Base-by-base conservation (phyloP, 2,113 vertebrate species). In the Empidonax alnorum region DNA sequence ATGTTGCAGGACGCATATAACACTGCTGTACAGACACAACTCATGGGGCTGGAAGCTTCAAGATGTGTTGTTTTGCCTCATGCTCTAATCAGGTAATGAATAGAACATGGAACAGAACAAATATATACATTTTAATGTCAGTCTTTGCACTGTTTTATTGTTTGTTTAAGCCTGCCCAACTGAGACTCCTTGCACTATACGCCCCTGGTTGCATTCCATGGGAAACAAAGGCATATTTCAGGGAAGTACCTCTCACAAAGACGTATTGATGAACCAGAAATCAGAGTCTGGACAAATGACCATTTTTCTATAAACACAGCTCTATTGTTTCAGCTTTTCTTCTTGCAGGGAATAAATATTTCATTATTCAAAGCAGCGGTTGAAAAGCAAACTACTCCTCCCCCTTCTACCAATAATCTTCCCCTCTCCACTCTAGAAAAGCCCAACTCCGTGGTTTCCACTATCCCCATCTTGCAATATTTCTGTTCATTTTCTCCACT, bases 171-270 rank as follows among this genome's bases (percentile, higher is more conserved):
- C 79, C 94, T 87, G 90, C 67, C 77, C 86, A 91, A 92, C 93
- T 95, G 78, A 94, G 90, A 97, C 87, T 97, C 94, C 93, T 98
- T 96, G 95, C 95, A 97, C 96, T 96, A 81, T 86, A 98, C 96
- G 96, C 98, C 98, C 89, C 97, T 97, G 95, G 89, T 95, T 58
- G 81, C 97, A 98, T 98, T 98, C 98, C 97, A 74, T 7, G 71
- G 42, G 69, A 94, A 95, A 98, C 98, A 98, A 98, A 98, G 97
- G 94, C 97, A 96, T 97, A 74, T 96, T 98, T 98, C 97, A 97
- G 81, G 71, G 89, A 96, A 93, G 94, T 90, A 96, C 93, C 96
- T 94, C 97, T 97, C 89, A 98, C 98, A 98, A 98, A 98, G 98
- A 96, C 58, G 97, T 97, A 98, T 97, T 98, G 98, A 98, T 96